Base-by-base conservation (phyloP, 2,797 vertebrate species). In the Avahi laniger region DNA sequence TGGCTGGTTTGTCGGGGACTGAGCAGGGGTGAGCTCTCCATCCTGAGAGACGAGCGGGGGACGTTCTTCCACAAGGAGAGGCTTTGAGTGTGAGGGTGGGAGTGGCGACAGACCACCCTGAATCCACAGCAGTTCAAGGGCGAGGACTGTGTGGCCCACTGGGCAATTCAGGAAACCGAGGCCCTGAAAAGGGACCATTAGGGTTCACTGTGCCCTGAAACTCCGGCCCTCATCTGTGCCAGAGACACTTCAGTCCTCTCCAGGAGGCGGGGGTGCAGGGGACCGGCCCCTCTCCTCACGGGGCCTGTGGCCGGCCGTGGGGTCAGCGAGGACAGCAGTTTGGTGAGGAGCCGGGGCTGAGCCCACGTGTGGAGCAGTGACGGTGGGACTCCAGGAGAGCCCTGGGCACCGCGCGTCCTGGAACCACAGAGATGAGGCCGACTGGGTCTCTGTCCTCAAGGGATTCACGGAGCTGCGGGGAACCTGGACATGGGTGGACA, bases 371-470 rank as follows among this genome's bases (percentile, higher is more conserved):
- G 57, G 93, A 52, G 35, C 46, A n/a, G 30, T 2, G 20, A 9
- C 2, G 0, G 50, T 8, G 41, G 50, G 70, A 4, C 75, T 0
- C 0, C 28, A 14, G 76, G 38, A 28, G 22, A 41, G 26, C 9
- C 7, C 67, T 5, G 7, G 12, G 35, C 13, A 57, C 33, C 22
- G 3, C 3, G 5, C 26, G 80, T 67, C 41, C 14, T 14, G 75
- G 61, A 61, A 35, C 76, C n/a, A 35, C 14, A 1, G 57, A 67
- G 24, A 50, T 22, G 14, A 10, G 48, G 18, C 48, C 4, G 24
- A 12, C 76, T 38, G 2, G 9, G 78, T 35, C 63, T 10, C 8
- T 41, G 61, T 63, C 81, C 83, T 59, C 6, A 15, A 28, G 38
- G 33, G 50, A 14, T 7, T 33, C 50, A 50, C 35, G 79, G 15